A percentile compares a stretch with the other conserved stretches of the same genome.
These are phyloP conservation scores for Zhuqinia jingwanae DNA, from an alignment of 2,888 invertebrate species.

Conservation along the genomic window DNA sequence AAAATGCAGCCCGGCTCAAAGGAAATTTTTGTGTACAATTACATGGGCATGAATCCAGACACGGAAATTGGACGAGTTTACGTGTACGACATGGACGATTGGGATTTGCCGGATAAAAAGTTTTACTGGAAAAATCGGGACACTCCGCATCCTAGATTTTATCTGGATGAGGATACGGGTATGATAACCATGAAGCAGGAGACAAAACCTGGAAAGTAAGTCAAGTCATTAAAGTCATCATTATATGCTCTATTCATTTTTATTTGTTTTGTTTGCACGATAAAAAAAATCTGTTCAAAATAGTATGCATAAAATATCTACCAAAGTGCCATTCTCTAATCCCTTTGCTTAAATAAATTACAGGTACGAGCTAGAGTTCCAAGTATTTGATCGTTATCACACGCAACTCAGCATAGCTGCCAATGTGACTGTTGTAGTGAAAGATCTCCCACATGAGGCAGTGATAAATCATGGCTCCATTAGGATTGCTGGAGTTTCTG, in stretches of 20 bases:
- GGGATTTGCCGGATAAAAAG: slow-evolving; percentile 96
- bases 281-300: background rate
- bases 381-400: slow-evolving; percentile 96
- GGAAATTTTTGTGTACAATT: slow-evolving; percentile 96
- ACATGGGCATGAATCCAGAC: slow-evolving; percentile 90
- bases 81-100: slow-evolving; percentile 97
- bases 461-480: slow-evolving; percentile 97
- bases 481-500: slow-evolving; percentile 94
- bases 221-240: no score
- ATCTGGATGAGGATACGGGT: slow-evolving; percentile 94
- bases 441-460: slow-evolving; percentile 97
- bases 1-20: slow-evolving; percentile 93
- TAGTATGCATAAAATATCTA: no score
- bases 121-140: slow-evolving; percentile 96
- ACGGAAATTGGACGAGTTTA: slow-evolving; percentile 94
- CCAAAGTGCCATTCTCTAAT: no score
- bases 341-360: slow-evolving; percentile 12
- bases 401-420: slow-evolving; percentile 97
- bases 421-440: slow-evolving; percentile 97
- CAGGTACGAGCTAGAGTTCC: slow-evolving; percentile 82
- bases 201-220: slow-evolving; percentile 89
- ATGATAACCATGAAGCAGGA: slow-evolving; percentile 98
- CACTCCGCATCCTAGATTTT: slow-evolving; percentile 93
- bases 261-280: background rate
- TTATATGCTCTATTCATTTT: background rate